A percentile compares a stretch with the other conserved stretches of the same genome.
phyloP scores from a whole-genome alignment of 2,797 vertebrate genomes.

The Hephaestus fuliginosus region DNA sequence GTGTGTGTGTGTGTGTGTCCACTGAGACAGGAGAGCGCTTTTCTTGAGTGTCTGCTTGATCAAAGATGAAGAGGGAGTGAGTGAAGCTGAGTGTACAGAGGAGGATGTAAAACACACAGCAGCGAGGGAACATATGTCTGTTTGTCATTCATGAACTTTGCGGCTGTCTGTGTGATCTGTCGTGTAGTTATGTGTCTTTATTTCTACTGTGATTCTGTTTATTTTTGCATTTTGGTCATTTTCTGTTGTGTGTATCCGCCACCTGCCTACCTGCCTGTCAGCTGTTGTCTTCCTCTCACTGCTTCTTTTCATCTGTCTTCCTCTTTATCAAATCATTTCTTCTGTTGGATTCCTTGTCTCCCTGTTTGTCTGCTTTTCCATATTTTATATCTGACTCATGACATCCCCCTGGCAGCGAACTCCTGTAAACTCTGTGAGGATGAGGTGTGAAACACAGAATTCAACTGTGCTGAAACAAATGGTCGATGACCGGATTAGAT shows the following conservation, averaged over 20 bases:
- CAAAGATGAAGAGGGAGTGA: constrained; percentile 56
- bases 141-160: constrained; percentile 25
- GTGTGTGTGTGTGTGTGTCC: constrained; percentile 49
- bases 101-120: constrained; percentile 58
- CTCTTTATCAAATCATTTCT: constrained; percentile 2
- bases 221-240: constrained; percentile 36
- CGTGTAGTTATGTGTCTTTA: constrained; percentile 33
- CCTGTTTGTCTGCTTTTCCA: background rate
- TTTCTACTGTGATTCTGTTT: constrained; percentile 29
- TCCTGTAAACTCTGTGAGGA: no score
- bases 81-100: background rate
- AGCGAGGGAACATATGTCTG: constrained; percentile 9
- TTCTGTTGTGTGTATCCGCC: background rate
- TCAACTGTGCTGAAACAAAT: background rate
- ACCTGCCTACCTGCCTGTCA: constrained; percentile 18
- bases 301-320: constrained; percentile 23
- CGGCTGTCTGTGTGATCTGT: constrained; percentile 15
- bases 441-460: background rate
- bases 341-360: constrained; percentile 6
- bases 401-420: background rate
- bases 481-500: background rate
- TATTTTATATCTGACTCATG: background rate
- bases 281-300: background rate
- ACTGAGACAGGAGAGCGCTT: constrained; percentile 40
- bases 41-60: constrained; percentile 61